These are phyloP conservation scores for Tuta absoluta DNA, from an alignment of 2,888 invertebrate genomes.

Conservation along the genomic window DNA sequence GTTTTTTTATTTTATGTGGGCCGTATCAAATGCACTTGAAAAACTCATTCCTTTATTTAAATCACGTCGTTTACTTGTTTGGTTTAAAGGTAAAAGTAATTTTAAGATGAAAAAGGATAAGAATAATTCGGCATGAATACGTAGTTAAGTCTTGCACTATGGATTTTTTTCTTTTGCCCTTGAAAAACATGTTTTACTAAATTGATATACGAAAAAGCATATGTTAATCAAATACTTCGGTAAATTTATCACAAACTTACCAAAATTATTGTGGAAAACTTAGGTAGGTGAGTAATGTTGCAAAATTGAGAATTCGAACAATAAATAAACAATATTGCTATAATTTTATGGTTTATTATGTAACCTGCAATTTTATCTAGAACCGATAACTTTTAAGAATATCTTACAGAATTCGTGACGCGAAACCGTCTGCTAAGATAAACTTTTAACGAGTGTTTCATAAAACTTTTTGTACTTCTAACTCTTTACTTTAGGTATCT, in stretches of 20 bases:
- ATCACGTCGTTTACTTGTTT: not conserved
- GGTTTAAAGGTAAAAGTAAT: constrained; percentile 7
- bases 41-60: not conserved
- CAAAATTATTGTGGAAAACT: too few species aligned
- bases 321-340: too few species aligned
- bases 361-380: not conserved
- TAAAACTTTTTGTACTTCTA: not conserved
- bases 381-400: not conserved
- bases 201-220: too few species aligned
- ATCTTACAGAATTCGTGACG: not conserved
- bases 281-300: too few species aligned
- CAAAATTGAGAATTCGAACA: too few species aligned
- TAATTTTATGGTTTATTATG: not conserved
- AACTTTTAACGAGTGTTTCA: not conserved
- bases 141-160: too few species aligned
- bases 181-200: too few species aligned
- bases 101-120: not conserved
- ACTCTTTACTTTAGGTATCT: too few species aligned
- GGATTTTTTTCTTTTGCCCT: not conserved
- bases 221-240: too few species aligned
- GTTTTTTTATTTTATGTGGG: too few species aligned
- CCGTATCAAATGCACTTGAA: not conserved
- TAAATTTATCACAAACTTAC: too few species aligned
- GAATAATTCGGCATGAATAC: constrained; percentile 8
- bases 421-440: not conserved